Evolutionary conservation across 2,113 vertebrate species (phyloP).

Genomic region (Stictonetta naevosa): DNA sequence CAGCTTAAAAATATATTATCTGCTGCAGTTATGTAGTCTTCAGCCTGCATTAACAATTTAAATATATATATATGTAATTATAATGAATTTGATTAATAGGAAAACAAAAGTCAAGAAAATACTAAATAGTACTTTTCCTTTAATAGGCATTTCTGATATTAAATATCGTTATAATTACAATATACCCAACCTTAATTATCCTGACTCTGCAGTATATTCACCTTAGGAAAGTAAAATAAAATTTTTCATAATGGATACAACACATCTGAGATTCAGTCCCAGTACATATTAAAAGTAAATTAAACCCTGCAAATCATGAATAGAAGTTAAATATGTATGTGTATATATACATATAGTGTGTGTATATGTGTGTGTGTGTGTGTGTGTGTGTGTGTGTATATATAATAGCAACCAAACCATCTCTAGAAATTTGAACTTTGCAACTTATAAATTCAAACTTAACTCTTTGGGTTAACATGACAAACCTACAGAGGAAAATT

Average conservation of each 20-base stretch:
- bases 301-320: background rate
- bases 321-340: background rate
- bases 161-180: background rate
- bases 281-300: background rate
- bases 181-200: background rate
- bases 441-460: background rate
- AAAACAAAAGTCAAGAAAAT: background rate
- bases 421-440: slow-evolving; percentile 1
- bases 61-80: background rate
- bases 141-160: background rate
- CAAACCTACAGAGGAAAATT: background rate
- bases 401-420: background rate
- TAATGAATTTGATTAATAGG: background rate
- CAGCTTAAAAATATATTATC: background rate
- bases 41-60: background rate
- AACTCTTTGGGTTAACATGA: background rate
- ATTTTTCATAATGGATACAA: background rate
- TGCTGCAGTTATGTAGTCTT: background rate
- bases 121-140: background rate
- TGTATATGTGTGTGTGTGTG: too few relatives aligned
- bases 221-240: background rate
- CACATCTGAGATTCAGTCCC: background rate
- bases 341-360: too few relatives aligned
- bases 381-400: too few relatives aligned
- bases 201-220: background rate